Base-by-base conservation (phyloP, 2,797 vertebrate species). In the Pteronotus mesoamericanus region DNA sequence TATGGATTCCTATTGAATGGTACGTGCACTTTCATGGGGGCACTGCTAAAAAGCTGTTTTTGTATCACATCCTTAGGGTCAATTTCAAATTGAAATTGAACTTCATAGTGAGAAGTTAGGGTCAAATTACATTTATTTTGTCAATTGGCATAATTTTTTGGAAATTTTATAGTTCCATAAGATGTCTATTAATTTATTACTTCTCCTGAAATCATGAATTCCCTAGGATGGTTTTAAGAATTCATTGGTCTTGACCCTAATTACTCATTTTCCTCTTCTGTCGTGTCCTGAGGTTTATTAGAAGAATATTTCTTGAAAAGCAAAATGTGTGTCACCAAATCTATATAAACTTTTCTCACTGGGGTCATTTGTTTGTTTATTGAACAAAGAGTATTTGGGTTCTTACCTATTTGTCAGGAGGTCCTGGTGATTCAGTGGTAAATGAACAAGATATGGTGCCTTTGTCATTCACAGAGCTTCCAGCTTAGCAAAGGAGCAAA, bases 51-150 rank as follows among this genome's bases (percentile, higher is more conserved):
- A 48, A 96, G 4, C 10, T 95, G 19, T 21, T 94, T 46, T 69
- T 79, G 14, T 74, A 79, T 93, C 72, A 93, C 18, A 61, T n/a
- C n/a, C n/a, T n/a, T n/a, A n/a, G n/a, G n/a, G n/a, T n/a, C n/a
- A n/a, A n/a, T n/a, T n/a, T n/a, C n/a, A n/a, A n/a, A n/a, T n/a
- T n/a, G n/a, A n/a, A n/a, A n/a, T n/a, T n/a, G n/a, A n/a, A n/a
- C n/a, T n/a, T n/a, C n/a, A n/a, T n/a, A n/a, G n/a, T n/a, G n/a
- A n/a, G n/a, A n/a, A n/a, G n/a, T n/a, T n/a, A n/a, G n/a, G 44
- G 39, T 89, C 71, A 85, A 92, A 85, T 78, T 86, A 84, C 6
- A 59, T 46, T 77, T 72, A 72, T 64, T 83, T 89, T 95, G n/a
- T 84, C 53, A 57, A 64, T 86, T 22, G 69, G 8, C 6, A 37